Evolutionary conservation across 2,888 invertebrate genomes (phyloP).

Genomic region (Nomada ferruginata): DNA sequence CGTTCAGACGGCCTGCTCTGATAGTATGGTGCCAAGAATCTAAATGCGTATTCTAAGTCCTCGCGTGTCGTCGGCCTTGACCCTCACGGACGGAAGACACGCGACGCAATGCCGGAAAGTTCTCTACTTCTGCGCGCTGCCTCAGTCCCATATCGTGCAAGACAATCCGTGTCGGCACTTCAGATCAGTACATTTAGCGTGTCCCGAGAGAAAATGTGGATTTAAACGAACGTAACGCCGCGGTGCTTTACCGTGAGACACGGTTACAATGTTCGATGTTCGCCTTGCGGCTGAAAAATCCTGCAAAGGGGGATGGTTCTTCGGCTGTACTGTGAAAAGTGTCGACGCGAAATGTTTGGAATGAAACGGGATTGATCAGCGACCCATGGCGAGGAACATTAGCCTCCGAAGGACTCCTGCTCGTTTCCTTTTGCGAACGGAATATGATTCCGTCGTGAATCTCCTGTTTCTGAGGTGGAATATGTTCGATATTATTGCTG

Average conservation of each 20-base stretch:
- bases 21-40: slow-evolving; percentile 63
- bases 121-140: slow-evolving; percentile 15
- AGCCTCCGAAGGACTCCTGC: not conserved
- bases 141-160: not conserved
- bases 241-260: too few species aligned
- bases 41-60: slow-evolving; percentile 64
- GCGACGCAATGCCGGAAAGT: slow-evolving; percentile 51
- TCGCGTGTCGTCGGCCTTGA: slow-evolving; percentile 62
- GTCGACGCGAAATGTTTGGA: too few species aligned
- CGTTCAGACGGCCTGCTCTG: slow-evolving; percentile 8
- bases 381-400: slow-evolving; percentile 6
- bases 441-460: not conserved
- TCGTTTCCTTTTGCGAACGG: not conserved
- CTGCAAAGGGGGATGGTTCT: too few species aligned
- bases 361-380: not conserved
- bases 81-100: slow-evolving; percentile 57
- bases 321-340: too few species aligned
- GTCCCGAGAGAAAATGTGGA: too few species aligned
- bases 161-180: too few species aligned
- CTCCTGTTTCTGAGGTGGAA: not conserved
- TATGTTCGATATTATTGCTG: too few species aligned
- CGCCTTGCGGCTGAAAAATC: too few species aligned
- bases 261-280: too few species aligned
- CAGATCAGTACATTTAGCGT: too few species aligned
- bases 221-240: too few species aligned